These are phyloP conservation scores for Cyaniris semiargus DNA, from an alignment of 2,888 invertebrate species.

Conservation along the genomic window DNA sequence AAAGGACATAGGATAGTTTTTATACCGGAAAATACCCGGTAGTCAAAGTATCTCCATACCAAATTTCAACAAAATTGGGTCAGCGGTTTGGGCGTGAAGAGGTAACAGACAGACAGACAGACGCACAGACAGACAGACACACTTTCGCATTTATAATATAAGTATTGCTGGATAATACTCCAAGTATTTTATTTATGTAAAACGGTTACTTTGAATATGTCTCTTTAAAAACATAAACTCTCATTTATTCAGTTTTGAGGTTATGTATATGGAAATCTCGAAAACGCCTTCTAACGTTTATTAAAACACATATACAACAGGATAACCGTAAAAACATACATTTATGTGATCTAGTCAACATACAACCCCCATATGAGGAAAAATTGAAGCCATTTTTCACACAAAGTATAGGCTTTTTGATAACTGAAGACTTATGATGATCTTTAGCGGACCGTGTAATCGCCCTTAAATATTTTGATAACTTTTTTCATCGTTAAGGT, in stretches of 20 bases:
- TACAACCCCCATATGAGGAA: not conserved
- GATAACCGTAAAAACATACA: slow-evolving; percentile 9
- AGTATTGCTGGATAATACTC: too few species aligned
- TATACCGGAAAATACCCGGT: too few species aligned
- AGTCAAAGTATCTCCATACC: too few species aligned
- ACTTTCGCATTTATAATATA: too few species aligned
- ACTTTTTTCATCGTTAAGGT: slow-evolving; percentile 20
- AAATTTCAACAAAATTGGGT: too few species aligned
- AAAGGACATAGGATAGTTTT: too few species aligned
- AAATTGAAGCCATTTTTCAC: slow-evolving; percentile 10
- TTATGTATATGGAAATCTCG: not conserved
- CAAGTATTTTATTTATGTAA: too few species aligned
- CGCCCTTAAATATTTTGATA: not conserved
- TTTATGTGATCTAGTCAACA: slow-evolving; percentile 6
- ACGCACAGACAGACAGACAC: too few species aligned
- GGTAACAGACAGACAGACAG: too few species aligned
- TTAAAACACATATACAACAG: not conserved
- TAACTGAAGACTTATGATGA: slow-evolving; percentile 7
- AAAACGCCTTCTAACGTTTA: slow-evolving; percentile 6
- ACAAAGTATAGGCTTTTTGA: not conserved
- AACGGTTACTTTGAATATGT: too few species aligned
- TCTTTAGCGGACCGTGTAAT: not conserved
- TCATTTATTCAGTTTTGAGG: not conserved
- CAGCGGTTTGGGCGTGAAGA: too few species aligned
- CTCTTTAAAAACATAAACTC: not conserved